Base-by-base conservation (phyloP, 2,888 invertebrate species). In the Mesochorus sp. region DNA sequence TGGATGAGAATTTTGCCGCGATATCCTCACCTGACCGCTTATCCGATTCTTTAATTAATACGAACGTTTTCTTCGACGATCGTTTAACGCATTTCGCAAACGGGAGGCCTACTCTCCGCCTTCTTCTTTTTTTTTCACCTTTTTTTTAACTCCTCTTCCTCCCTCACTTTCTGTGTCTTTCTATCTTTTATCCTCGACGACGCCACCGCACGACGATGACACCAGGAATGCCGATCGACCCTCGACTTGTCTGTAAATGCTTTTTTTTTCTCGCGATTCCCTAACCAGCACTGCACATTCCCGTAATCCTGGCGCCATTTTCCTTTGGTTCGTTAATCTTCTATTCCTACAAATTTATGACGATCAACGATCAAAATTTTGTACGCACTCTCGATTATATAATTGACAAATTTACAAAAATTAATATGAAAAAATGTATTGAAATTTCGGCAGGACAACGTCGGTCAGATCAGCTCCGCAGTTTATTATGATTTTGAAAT, bases 41-140 rank as follows among this genome's bases (percentile, higher is more conserved):
- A 80, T 80, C 79, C 66, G 76, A 73, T 80, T 76, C 76, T 73
- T 76, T 80, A 80, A 80, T 80, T 80, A 80, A 80, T 80, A 80
- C 76, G 73, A 68, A 72, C 68, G 73, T 76, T 76, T 61, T 47
- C 62, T 66, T 61, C 67, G 67, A 62, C 71, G 68, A 59, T 57
- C 76, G 70, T 70, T 76, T 51, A 57, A 70, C 76, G 70, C 76
- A 59, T 64, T 70, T 76, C 64, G 70, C 57, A 55, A 76, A 64
- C 62, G 57, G 17, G 70, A 64, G 68, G 62, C 55, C 67, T 31
- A 49, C 47, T 57, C 70, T 19, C 49, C 14, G 26, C 57, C 34
- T n/a, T n/a, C n/a, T n/a, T n/a, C 19, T 51, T 55, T 8, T 47
- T 31, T 47, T 62, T 39, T 24, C 53, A 49, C n/a, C n/a, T n/a